phyloP scores from a whole-genome alignment of 2,797 vertebrate species.

The Corythornis leucogaster region DNA sequence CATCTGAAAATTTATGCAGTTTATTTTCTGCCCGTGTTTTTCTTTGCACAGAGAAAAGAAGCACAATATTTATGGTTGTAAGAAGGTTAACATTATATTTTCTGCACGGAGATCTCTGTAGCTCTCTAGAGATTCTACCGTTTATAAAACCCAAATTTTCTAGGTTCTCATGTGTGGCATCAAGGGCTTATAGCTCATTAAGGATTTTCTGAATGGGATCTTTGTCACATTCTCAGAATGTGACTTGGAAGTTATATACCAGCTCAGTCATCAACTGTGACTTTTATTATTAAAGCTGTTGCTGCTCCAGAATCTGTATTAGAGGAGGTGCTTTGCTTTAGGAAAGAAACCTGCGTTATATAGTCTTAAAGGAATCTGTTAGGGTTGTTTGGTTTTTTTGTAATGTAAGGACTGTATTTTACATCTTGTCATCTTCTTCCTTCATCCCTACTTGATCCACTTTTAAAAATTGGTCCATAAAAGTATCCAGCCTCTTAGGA shows the following conservation, averaged over 20 bases:
- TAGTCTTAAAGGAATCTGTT: neutral
- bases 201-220: slow-evolving; percentile 20
- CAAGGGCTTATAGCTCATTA: neutral
- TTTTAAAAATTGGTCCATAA: neutral
- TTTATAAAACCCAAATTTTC: slow-evolving; percentile 35
- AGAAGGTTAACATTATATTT: neutral
- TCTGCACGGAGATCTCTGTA: neutral
- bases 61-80: neutral
- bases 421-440: neutral
- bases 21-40: slow-evolving; percentile 40
- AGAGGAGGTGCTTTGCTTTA: neutral
- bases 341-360: neutral
- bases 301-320: neutral
- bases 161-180: neutral
- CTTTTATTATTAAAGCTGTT: slow-evolving; percentile 5
- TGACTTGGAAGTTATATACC: neutral
- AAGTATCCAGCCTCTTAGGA: neutral
- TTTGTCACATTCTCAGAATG: slow-evolving; percentile 6
- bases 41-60: slow-evolving; percentile 11
- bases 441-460: neutral
- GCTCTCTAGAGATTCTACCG: neutral
- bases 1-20: slow-evolving; percentile 41
- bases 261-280: neutral
- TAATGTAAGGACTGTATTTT: neutral
- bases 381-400: neutral